Evolutionary conservation across 2,797 vertebrate species (phyloP), one percentile per base, ranked within the genome.

Genomic region (Sus cebifrons): DNA sequence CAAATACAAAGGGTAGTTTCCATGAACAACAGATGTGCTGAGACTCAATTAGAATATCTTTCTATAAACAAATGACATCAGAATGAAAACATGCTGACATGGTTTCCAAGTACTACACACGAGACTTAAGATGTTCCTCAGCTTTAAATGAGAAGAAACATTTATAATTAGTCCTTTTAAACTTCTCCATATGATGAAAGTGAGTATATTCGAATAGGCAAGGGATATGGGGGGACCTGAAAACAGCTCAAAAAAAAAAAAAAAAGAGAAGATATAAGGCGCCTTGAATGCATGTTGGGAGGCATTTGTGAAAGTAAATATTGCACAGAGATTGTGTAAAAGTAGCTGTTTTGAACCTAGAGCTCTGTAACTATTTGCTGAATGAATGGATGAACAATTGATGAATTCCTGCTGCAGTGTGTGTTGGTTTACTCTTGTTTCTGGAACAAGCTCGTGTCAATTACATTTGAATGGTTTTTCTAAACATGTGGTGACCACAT

Each of bases 51-150:
- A 36, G 44, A 89, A 62, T 70, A 27, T 14, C 44, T 83, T 75
- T 32, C 12, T 62, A 74, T 52, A 44, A 56, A 82, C 10, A 27
- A 94, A 82, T 14, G 32, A 29, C 52, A 14, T 58, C 29, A 65
- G 85, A 85, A 67, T 64, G 36, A 67, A 95, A 95, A 71, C 12
- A 85, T 29, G 62, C 40, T 4, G 12, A 79, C 36, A 84, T 60
- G 64, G 60, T 88, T 74, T 96, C 27, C 49, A 79, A 65, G 40
- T n/a, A 52, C 18, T n/a, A 49, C 17, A 67, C 29, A 3, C 21
- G 16, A 74, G 68, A 90, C 64, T 71, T 29, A 20, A 13, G 54
- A 36, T 78, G 25, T 68, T 62, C 17, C 58, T 64, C 44, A 68
- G 49, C 36, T 62, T n/a, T 27, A 77, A 44, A 16, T 27, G 29